These are phyloP conservation scores for Melanotaenia maccullochi DNA, from an alignment of 2,797 vertebrate species.

Conservation along the genomic window DNA sequence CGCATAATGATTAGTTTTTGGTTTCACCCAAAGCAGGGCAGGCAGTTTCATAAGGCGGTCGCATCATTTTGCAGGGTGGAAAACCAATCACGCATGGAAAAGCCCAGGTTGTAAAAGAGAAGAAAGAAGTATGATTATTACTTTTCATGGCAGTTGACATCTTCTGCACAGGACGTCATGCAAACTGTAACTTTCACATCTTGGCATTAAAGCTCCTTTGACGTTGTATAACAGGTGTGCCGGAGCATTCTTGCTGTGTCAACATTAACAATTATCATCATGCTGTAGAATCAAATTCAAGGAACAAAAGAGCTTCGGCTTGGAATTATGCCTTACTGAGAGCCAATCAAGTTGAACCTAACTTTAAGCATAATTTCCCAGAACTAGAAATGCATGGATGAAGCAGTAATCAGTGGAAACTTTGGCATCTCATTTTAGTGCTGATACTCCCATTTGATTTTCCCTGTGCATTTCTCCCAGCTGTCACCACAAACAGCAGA, in stretches of 20 bases:
- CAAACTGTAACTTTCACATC: slow-evolving; percentile 39
- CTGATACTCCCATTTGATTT: slow-evolving; percentile 61
- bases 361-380: slow-evolving; percentile 31
- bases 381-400: slow-evolving; percentile 26
- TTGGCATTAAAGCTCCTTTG: slow-evolving; percentile 19
- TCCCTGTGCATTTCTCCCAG: slow-evolving; percentile 46
- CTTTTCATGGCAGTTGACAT: slow-evolving; percentile 55
- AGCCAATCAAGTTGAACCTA: slow-evolving; percentile 31
- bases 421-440: slow-evolving; percentile 48
- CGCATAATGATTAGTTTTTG: slow-evolving; percentile 80
- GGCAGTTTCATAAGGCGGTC: slow-evolving; percentile 65
- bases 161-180: slow-evolving; percentile 26
- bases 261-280: slow-evolving; percentile 33
- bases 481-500: slow-evolving; percentile 54
- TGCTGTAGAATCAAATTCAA: slow-evolving; percentile 27
- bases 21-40: slow-evolving; percentile 72
- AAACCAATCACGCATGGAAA: slow-evolving; percentile 74
- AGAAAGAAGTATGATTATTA: slow-evolving; percentile 58
- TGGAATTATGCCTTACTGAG: slow-evolving; percentile 3
- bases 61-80: slow-evolving; percentile 65
- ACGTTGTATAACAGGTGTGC: slow-evolving; percentile 42
- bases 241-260: slow-evolving; percentile 35
- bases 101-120: slow-evolving; percentile 61
- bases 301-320: slow-evolving; percentile 20
- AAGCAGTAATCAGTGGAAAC: slow-evolving; percentile 44